Evolutionary conservation across 1,140 invertebrate genomes (phyloP).

Genomic region (Achroia grisella): DNA sequence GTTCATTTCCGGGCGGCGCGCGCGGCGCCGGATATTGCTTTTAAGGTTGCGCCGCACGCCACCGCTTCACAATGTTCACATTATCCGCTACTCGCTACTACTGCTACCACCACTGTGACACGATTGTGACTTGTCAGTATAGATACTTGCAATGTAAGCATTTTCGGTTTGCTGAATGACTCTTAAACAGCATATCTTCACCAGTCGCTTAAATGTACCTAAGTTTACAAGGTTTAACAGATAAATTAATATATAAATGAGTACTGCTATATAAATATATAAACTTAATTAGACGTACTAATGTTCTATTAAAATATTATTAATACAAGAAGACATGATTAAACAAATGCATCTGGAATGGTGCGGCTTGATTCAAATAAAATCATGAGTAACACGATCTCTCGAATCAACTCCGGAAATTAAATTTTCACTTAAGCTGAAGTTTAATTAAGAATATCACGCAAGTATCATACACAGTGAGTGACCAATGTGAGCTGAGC

Average conservation of each 20-base stretch:
- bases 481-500: conserved; percentile 1
- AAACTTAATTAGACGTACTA: too few species aligned
- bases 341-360: conserved; percentile 16
- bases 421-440: conserved; percentile 55
- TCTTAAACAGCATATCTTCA: too few species aligned
- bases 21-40: conserved; percentile 73
- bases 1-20: conserved; percentile 73
- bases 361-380: conserved; percentile 25
- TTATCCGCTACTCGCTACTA: conserved; percentile 13
- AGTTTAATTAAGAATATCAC: conserved; percentile 53
- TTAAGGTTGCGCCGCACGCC: conserved; percentile 70
- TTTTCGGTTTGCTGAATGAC: neutral
- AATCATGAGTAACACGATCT: conserved; percentile 38
- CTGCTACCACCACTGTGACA: neutral
- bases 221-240: too few species aligned
- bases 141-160: neutral
- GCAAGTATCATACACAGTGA: conserved; percentile 25
- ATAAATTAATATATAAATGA: too few species aligned
- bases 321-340: conserved; percentile 7
- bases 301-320: too few species aligned
- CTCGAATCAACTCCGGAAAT: conserved; percentile 39
- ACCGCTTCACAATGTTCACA: conserved; percentile 35
- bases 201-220: too few species aligned
- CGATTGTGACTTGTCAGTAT: too few species aligned
- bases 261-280: too few species aligned